Percentiles rank a stretch among this genome's conserved stretches.
phyloP scores from a whole-genome alignment of 2,888 invertebrate species.

The Apoderus coryli region DNA sequence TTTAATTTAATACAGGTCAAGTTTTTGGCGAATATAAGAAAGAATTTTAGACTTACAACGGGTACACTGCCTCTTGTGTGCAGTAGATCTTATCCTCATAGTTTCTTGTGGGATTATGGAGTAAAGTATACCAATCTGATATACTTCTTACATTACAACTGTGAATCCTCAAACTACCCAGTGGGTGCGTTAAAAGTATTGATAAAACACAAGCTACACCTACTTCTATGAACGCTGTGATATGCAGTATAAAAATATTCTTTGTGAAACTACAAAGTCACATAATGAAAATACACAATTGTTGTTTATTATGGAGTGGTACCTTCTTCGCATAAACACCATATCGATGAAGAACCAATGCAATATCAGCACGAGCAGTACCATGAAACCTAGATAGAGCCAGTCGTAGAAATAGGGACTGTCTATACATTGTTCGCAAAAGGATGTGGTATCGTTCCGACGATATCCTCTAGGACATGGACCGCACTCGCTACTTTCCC shows the following conservation, averaged over 20 bases:
- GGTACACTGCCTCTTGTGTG: constrained; percentile 96
- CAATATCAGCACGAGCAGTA: constrained; percentile 68
- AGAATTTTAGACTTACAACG: constrained; percentile 57
- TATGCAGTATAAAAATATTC: constrained; percentile 60
- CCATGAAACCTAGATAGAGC: constrained; percentile 91
- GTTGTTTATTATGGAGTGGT: constrained; percentile 1
- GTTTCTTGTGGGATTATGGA: constrained; percentile 88
- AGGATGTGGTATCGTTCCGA: constrained; percentile 55
- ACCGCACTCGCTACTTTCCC: constrained; percentile 69
- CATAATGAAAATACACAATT: neutral
- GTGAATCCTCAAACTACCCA: constrained; percentile 57
- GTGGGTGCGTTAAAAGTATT: constrained; percentile 66
- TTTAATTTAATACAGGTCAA: neutral
- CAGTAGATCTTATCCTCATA: constrained; percentile 82
- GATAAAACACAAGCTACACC: constrained; percentile 59
- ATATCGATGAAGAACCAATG: constrained; percentile 90
- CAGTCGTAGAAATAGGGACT: constrained; percentile 76
- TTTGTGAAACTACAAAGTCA: constrained; percentile 47
- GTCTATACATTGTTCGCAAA: constrained; percentile 65
- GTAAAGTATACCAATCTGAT: constrained; percentile 93
- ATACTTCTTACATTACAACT: constrained; percentile 69
- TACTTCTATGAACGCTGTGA: constrained; percentile 74
- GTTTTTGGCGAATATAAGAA: neutral
- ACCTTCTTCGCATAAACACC: constrained; percentile 61
- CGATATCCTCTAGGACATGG: constrained; percentile 75